A percentile compares a stretch with the other conserved stretches of the same genome.
Conservation (phyloP, 2,797 vertebrate genomes). For the Acanthornis magna region DNA sequence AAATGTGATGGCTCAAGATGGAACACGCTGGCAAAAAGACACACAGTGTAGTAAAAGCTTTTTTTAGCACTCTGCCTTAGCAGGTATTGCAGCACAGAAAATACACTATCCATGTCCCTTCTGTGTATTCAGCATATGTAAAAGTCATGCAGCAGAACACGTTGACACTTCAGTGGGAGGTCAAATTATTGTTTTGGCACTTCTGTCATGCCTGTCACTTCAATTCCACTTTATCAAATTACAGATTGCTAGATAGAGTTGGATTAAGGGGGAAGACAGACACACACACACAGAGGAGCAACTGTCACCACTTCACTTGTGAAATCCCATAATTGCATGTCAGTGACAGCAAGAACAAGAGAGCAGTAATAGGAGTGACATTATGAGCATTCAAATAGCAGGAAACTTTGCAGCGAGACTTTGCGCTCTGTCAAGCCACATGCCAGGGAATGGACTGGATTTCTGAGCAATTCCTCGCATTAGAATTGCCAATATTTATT, state of each 20-base stretch:
- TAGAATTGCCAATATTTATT: neutral
- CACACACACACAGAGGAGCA: neutral
- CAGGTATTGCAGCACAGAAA: neutral
- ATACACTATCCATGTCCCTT: neutral
- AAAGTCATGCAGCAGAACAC: neutral
- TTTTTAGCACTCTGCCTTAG: neutral
- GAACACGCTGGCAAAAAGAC: neutral
- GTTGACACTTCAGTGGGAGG: slow-evolving; percentile 53
- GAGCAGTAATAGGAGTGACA: neutral
- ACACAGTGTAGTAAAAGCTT: neutral
- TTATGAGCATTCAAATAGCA: neutral
- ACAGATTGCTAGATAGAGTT: slow-evolving; percentile 60
- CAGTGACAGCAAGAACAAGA: slow-evolving; percentile 41
- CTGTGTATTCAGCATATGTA: neutral
- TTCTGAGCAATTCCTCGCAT: neutral
- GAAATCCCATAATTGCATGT: slow-evolving; percentile 67
- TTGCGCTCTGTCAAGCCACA: neutral
- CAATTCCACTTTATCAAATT: slow-evolving; percentile 72
- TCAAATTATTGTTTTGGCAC: slow-evolving; percentile 68
- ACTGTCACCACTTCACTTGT: slow-evolving; percentile 48
- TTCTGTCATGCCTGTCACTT: slow-evolving; percentile 68
- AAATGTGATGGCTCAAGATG: neutral
- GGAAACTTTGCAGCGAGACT: neutral
- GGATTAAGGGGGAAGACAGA: slow-evolving; percentile 49
- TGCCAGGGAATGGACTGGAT: neutral